phyloP scores from a whole-genome alignment of 2,888 invertebrate species.

The Physocephala rufipes region DNA sequence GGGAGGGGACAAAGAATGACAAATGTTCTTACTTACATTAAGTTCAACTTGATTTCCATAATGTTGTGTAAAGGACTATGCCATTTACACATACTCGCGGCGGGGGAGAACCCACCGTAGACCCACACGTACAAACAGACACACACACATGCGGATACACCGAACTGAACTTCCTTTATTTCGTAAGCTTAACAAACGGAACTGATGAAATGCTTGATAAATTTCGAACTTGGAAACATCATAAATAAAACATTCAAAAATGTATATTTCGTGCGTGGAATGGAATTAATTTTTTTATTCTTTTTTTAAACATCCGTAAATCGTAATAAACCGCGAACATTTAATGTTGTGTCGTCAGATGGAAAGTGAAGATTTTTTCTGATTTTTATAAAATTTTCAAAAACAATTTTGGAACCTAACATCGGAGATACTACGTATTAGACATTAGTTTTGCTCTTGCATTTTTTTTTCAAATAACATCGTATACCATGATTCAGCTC shows the following conservation, averaged over 20 bases:
- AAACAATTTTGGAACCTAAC: no score
- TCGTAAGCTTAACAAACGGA: conserved; percentile 7
- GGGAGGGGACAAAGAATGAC: conserved; percentile 58
- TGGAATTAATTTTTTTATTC: neutral
- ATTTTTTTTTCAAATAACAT: no score
- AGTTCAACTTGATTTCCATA: conserved; percentile 51
- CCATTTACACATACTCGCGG: neutral
- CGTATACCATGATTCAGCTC: no score
- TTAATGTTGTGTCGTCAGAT: conserved; percentile 15
- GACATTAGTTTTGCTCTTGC: no score
- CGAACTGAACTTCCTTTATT: conserved; percentile 1
- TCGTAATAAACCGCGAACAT: conserved; percentile 15
- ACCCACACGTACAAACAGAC: neutral
- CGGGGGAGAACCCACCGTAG: no score
- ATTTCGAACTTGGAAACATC: conserved; percentile 9
- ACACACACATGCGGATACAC: neutral
- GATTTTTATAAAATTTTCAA: no score
- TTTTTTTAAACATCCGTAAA: neutral
- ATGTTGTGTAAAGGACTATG: conserved; percentile 19
- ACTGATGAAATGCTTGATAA: conserved; percentile 13
- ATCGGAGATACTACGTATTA: no score
- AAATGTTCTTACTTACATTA: conserved; percentile 62
- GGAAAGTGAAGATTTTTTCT: no score
- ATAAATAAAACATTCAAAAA: conserved; percentile 29
- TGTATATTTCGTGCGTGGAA: conserved; percentile 14